Base-by-base conservation (phyloP, 2,113 vertebrate species). In the Pelmatolapia mariae region DNA sequence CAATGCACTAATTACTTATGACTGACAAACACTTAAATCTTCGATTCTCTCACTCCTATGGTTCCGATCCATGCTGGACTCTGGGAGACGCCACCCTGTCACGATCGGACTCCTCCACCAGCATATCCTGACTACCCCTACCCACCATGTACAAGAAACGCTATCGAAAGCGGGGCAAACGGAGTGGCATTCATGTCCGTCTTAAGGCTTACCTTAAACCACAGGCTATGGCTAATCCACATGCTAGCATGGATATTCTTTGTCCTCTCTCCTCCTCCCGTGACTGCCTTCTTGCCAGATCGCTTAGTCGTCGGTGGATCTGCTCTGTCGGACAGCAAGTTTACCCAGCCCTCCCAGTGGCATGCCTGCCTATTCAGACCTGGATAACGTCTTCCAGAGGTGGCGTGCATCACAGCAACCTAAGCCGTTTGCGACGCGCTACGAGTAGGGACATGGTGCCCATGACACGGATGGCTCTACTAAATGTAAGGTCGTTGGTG, bases 101-200 rank as follows among this genome's bases (percentile, higher is more conserved):
- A 61, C 2, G 10, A 61, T 61, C 5, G 0, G 57, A 61, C 57
- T 33, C 57, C 0, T 19, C 29, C 0, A 61, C 29, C 29, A 61
- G 5, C 57, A 61, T 61, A 61, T 61, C 16, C 29, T 59, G 24
- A 29, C 13, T 29, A 59, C 56, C 56, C 13, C 13, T 59, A 59
- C 24, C 56, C 56, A 29, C 24, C 56, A 59, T 29, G 56, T 59
- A 0, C 4, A 57, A 57, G 56, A 29, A 57, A 16, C 0, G 0
- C 56, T 57, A 16, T 16, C 29, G 56, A 0, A 57, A 56, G 54
- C 50, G 0, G 8, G 18, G 50, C 53, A 13, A 56, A 56, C 4
- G 6, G 22, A 56, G 53, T 24, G 53, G 22, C 0, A 56, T 56
- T 56, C 54, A 13, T 6, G 4, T 16, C 13, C 1, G 4, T 57